Conservation (phyloP, 2,797 vertebrate genomes). For the Oryzias sinensis region DNA sequence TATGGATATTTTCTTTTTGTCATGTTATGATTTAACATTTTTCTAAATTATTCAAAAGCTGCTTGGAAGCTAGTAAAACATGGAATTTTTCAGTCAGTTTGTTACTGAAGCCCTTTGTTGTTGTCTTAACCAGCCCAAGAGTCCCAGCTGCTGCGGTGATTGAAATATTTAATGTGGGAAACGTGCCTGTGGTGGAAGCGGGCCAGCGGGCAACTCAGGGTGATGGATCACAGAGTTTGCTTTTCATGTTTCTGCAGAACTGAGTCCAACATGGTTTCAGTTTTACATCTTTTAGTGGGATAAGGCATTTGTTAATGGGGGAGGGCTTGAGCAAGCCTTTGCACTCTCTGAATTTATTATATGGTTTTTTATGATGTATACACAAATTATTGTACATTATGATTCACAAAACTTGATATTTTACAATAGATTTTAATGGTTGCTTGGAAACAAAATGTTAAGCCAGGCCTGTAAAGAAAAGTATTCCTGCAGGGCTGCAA, state of each 20-base stretch:
- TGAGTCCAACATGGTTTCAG: slow-evolving; percentile 18
- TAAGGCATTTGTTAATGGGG: not conserved
- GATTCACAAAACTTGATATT: slow-evolving; percentile 4
- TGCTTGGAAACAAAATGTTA: slow-evolving; percentile 8
- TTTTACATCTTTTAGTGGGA: not conserved
- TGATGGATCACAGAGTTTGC: slow-evolving; percentile 12
- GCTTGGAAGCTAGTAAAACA: slow-evolving; percentile 49
- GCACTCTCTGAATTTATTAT: too few species aligned
- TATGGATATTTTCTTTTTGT: too few species aligned
- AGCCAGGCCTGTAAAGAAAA: slow-evolving; percentile 9
- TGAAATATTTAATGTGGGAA: slow-evolving; percentile 51
- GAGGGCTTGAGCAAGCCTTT: too few species aligned
- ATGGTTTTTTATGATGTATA: not conserved
- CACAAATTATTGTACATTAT: not conserved
- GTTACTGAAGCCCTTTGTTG: slow-evolving; percentile 49
- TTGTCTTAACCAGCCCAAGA: slow-evolving; percentile 45
- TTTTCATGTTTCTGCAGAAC: slow-evolving; percentile 24
- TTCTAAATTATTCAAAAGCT: slow-evolving; percentile 55
- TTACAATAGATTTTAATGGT: slow-evolving; percentile 15
- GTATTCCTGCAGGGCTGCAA: slow-evolving; percentile 4
- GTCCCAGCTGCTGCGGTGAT: slow-evolving; percentile 58
- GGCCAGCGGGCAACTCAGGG: slow-evolving; percentile 19
- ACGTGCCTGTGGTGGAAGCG: slow-evolving; percentile 17
- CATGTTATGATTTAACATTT: slow-evolving; percentile 38
- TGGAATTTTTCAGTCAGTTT: slow-evolving; percentile 55